phyloP scores from a whole-genome alignment of 1,140 invertebrate genomes.

The Parapsyche elsis region DNA sequence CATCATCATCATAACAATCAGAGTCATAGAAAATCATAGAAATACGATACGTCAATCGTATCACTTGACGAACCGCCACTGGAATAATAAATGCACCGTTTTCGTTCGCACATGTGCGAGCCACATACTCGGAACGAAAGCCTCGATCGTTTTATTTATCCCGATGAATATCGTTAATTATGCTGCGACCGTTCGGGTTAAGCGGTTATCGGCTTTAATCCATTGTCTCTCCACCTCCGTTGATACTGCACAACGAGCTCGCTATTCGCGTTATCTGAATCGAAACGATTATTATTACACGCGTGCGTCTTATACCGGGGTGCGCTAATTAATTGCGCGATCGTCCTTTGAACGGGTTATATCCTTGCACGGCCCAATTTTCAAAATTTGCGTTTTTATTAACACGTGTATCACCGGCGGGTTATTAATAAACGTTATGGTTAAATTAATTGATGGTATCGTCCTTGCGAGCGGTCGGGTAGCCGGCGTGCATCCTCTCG shows the following conservation, averaged over 20 bases:
- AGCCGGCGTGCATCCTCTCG: no score
- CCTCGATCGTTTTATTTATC: background rate
- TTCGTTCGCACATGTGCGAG: background rate
- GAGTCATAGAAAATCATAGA: background rate
- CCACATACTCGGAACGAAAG: no score
- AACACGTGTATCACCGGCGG: no score
- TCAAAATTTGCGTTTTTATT: no score
- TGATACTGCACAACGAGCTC: background rate
- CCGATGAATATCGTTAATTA: constrained; percentile 28
- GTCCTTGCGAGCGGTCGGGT: no score
- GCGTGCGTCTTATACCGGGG: background rate
- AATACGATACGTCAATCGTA: constrained; percentile 15
- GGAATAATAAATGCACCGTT: constrained; percentile 1
- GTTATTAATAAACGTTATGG: no score
- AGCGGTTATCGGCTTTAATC: constrained; percentile 3
- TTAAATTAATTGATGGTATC: no score
- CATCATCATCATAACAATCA: no score
- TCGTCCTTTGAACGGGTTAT: background rate
- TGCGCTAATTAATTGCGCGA: constrained; percentile 11
- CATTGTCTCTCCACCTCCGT: constrained; percentile 12
- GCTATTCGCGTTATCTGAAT: constrained; percentile 10
- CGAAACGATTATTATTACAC: constrained; percentile 9
- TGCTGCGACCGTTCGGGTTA: background rate
- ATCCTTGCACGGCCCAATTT: background rate
- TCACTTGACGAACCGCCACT: background rate